phyloP scores from a whole-genome alignment of 2,797 vertebrate species.

The Kryptopterus vitreolus region DNA sequence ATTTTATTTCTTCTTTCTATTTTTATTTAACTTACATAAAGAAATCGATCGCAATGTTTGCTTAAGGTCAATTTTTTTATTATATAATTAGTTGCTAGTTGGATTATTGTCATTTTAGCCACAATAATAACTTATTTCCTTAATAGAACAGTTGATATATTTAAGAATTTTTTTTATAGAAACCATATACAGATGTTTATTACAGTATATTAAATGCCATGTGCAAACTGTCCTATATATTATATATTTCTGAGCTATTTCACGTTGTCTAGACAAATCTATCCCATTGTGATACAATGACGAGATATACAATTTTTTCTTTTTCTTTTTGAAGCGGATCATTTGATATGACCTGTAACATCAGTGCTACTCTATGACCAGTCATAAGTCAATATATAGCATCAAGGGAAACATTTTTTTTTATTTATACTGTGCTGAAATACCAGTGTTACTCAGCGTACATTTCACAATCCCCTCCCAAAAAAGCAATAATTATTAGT shows the following conservation, averaged over 20 bases:
- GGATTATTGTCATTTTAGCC: not conserved
- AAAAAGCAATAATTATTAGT: no score
- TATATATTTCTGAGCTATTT: no score
- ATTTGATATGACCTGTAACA: not conserved
- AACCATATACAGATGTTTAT: not conserved
- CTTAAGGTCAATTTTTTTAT: no score
- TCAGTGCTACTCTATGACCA: not conserved
- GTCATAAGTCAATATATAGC: not conserved
- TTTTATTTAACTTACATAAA: not conserved
- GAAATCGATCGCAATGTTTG: no score
- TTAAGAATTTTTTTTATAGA: not conserved
- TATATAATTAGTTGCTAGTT: not conserved
- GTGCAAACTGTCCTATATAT: no score
- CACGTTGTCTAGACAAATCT: not conserved
- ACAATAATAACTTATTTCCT: not conserved
- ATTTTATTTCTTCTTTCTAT: not conserved
- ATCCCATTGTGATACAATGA: not conserved
- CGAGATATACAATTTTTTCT: not conserved
- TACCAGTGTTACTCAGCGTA: not conserved
- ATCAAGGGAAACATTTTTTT: not conserved
- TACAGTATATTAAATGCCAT: not conserved
- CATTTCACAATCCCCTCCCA: not conserved
- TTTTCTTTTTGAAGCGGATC: not conserved
- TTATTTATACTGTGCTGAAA: conserved; percentile 10
- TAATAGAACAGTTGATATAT: not conserved